Conservation (phyloP, 2,888 invertebrate species). For the Drosophila mettleri region DNA sequence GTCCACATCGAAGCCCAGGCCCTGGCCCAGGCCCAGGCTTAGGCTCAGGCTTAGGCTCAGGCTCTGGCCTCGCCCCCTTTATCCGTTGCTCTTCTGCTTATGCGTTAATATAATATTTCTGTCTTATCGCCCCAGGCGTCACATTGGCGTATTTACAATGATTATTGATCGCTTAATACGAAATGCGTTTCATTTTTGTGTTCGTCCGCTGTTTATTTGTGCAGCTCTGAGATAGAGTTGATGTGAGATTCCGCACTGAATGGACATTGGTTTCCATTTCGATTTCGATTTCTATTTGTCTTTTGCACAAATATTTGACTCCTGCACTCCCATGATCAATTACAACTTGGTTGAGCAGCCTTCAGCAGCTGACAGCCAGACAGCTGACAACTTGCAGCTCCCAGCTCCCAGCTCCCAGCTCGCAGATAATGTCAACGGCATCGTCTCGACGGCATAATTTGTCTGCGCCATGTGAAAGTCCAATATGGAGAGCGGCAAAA, state of each 20-base stretch:
- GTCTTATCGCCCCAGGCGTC: constrained; percentile 76
- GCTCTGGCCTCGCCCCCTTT: constrained; percentile 14
- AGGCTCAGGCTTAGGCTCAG: constrained; percentile 8
- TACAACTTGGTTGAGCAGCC: constrained; percentile 32
- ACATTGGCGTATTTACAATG: constrained; percentile 76
- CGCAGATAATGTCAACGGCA: constrained; percentile 62
- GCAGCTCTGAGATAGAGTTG: constrained; percentile 47
- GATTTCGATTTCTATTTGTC: constrained; percentile 48
- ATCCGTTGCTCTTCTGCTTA: constrained; percentile 23
- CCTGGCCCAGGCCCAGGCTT: constrained; percentile 5
- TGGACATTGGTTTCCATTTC: constrained; percentile 47
- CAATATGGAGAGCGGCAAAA: constrained; percentile 30
- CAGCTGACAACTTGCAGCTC: constrained; percentile 21
- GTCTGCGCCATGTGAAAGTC: constrained; percentile 68
- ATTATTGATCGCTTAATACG: constrained; percentile 83
- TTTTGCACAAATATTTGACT: constrained; percentile 53
- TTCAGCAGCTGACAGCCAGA: not conserved
- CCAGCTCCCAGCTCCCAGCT: constrained; percentile 15
- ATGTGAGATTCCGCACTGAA: constrained; percentile 38
- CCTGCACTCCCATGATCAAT: constrained; percentile 55
- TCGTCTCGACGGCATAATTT: constrained; percentile 35
- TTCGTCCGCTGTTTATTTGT: constrained; percentile 44
- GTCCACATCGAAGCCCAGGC: not conserved
- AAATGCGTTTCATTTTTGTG: constrained; percentile 45
- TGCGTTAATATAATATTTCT: constrained; percentile 75